Conservation (phyloP, 2,113 vertebrate genomes). For the Phalacrocorax pelagicus region DNA sequence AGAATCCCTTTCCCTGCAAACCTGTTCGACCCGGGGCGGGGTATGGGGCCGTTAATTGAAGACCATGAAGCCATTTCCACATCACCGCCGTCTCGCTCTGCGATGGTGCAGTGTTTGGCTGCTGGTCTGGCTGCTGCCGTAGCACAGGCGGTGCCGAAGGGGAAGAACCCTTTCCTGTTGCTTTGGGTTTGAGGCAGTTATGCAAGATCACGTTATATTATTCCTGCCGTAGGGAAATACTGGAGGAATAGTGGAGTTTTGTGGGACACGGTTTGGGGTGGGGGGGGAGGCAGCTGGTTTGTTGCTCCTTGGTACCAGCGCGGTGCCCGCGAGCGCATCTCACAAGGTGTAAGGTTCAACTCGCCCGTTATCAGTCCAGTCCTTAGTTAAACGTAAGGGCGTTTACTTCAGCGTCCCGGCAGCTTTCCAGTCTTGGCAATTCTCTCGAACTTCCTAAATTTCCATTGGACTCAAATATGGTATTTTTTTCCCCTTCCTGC, state of each 20-base stretch:
- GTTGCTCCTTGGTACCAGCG: background rate
- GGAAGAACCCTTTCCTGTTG: background rate
- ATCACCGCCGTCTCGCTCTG: accelerated
- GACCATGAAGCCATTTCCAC: background rate
- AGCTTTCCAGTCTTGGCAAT: background rate
- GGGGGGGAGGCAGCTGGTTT: too few species aligned
- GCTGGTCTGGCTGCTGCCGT: background rate
- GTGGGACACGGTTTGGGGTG: background rate
- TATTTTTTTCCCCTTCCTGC: background rate
- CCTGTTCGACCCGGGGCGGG: background rate
- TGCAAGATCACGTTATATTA: background rate
- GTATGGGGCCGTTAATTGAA: accelerated
- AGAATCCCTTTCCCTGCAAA: background rate
- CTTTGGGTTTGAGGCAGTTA: background rate
- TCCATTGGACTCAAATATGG: background rate
- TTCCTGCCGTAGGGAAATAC: background rate
- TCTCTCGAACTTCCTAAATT: background rate
- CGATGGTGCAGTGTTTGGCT: background rate
- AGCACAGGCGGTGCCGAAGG: background rate
- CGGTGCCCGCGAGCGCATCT: background rate
- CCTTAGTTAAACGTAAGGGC: background rate
- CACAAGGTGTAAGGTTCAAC: background rate
- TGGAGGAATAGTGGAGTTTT: background rate
- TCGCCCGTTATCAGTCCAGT: accelerated
- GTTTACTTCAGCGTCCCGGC: background rate